Evolutionary conservation across 2,888 invertebrate genomes (phyloP).

Genomic region (Sphecodes monilicornis): DNA sequence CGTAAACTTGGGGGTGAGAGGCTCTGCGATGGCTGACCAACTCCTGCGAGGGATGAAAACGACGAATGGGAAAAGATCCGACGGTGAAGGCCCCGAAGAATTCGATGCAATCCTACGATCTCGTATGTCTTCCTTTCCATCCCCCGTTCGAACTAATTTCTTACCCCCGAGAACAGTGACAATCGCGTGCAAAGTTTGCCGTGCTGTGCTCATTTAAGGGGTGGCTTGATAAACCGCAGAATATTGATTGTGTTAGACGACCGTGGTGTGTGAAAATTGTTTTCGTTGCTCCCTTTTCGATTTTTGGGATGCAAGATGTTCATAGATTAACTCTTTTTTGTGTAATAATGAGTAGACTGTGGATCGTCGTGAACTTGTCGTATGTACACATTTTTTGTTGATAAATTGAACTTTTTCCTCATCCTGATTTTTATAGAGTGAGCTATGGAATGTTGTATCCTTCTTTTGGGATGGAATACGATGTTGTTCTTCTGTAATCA

Average conservation of each 20-base stretch:
- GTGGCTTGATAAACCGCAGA: not conserved
- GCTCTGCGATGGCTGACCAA: constrained; percentile 44
- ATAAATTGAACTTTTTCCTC: too few relatives aligned
- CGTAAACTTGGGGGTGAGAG: constrained; percentile 30
- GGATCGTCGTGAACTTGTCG: too few relatives aligned
- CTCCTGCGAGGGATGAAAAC: constrained; percentile 33
- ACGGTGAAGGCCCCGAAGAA: constrained; percentile 17
- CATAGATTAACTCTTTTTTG: too few relatives aligned
- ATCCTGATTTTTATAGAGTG: too few relatives aligned
- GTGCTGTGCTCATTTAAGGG: not conserved
- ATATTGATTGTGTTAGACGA: not conserved
- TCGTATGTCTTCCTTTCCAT: not conserved
- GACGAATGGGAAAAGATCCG: constrained; percentile 8
- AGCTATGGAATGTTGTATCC: too few relatives aligned
- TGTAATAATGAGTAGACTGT: too few relatives aligned
- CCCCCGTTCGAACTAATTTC: not conserved
- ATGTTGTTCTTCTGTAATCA: too few relatives aligned
- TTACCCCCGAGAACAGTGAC: not conserved
- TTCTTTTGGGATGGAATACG: too few relatives aligned
- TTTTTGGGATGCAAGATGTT: not conserved
- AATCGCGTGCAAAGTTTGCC: not conserved
- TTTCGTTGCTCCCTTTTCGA: not conserved
- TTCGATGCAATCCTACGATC: not conserved
- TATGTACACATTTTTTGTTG: too few relatives aligned
- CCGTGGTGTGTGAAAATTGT: not conserved